Evolutionary conservation across 2,888 invertebrate genomes (phyloP).

Genomic region (Lasioglossum vierecki): DNA sequence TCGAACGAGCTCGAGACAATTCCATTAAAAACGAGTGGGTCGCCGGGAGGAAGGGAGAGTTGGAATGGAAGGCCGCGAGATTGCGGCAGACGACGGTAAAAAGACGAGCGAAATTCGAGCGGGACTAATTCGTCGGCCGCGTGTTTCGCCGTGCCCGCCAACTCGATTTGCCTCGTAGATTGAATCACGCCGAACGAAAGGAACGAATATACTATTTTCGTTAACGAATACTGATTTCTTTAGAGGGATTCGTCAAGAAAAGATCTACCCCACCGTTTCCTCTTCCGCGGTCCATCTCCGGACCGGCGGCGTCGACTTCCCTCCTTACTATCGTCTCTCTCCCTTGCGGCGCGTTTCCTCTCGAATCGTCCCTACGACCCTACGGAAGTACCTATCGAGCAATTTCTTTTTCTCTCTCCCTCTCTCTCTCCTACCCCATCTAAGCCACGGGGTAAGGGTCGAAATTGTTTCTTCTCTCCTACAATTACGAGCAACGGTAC

Average conservation of each 20-base stretch:
- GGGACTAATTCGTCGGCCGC: conserved; percentile 63
- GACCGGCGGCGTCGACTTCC: conserved; percentile 66
- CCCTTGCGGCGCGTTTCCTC: conserved; percentile 1
- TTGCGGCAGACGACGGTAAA: conserved; percentile 45
- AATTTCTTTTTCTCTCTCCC: conserved; percentile 47
- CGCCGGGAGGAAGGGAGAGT: conserved; percentile 3
- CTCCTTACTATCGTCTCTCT: background rate
- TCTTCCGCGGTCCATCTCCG: conserved; percentile 69
- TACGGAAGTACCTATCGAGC: conserved; percentile 63
- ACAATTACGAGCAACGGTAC: conserved; percentile 64
- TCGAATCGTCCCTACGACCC: conserved; percentile 53
- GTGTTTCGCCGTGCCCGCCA: conserved; percentile 64
- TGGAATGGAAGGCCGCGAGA: conserved; percentile 28
- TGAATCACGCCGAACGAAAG: conserved; percentile 66
- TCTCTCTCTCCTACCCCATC: background rate
- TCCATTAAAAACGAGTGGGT: conserved; percentile 47
- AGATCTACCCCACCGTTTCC: background rate
- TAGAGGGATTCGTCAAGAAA: conserved; percentile 57
- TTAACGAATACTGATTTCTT: conserved; percentile 67
- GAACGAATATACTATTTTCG: conserved; percentile 35
- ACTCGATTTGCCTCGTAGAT: conserved; percentile 69
- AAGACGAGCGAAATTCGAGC: conserved; percentile 53
- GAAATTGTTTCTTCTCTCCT: conserved; percentile 70
- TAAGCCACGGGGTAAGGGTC: conserved; percentile 49
- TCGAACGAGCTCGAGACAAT: conserved; percentile 44